Base-by-base conservation (phyloP, 2,797 vertebrate species). In the Hippocampus kuda region DNA sequence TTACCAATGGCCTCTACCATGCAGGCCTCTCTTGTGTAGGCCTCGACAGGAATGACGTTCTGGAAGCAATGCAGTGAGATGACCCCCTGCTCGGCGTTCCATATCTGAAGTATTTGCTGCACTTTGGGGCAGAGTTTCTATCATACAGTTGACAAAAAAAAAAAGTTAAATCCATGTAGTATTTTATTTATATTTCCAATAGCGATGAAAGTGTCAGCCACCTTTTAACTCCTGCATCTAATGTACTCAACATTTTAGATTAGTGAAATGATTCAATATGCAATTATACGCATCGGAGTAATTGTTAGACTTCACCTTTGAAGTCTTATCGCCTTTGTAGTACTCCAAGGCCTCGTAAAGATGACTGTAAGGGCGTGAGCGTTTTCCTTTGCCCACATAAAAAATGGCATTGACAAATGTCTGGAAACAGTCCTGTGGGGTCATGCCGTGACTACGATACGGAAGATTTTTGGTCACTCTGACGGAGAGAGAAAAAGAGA, bases 11-110 rank as follows among this genome's bases (percentile, higher is more conserved):
- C 94, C 54, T 95, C 95, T 82, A 98, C 90, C 74, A 98, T 91
- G 83, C 94, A 94, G 15, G 94, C 89, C 79, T 98, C 95, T 27
- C 94, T 85, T 0, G 94, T 97, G 77, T 92, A 95, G 0, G 95
- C 95, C 83, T 98, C 95, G 1, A 93, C 92, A 0, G 94, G 92
- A 30, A 94, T 90, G 12, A 92, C 88, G 1, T 91, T 94, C 83
- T 97, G 95, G 86, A 98, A 98, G 77, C 96, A 98, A 68, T 95
- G 95, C 70, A 98, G 78, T 2, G 94, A 95, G 74, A 98, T 65
- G 16, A 95, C 89, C 0, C 96, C 95, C 0, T 84, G 91, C 0
- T 86, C 92, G 0, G 88, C 87, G 0, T 53, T 86, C 95, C 96
- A 98, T 76, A 97, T 93, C 77, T 95, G 92, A 73, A 95, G 88